phyloP scores from a whole-genome alignment of 1,140 invertebrate species.

The Bilobella aurantiaca region DNA sequence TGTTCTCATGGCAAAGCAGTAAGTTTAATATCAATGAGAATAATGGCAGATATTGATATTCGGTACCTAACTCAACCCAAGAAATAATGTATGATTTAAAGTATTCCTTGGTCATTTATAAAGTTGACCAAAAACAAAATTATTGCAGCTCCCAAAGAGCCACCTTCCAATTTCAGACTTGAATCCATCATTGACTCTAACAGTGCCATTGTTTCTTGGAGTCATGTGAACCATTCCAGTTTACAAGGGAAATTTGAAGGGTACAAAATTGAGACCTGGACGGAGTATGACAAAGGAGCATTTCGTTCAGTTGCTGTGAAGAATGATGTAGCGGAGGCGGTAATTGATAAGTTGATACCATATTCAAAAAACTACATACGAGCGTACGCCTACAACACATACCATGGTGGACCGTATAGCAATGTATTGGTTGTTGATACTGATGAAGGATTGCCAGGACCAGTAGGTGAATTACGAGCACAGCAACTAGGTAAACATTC shows the following conservation, averaged over 20 bases:
- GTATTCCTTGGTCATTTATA: neutral
- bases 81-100: neutral
- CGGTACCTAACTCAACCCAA: neutral
- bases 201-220: slow-evolving; percentile 69
- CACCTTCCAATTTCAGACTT: slow-evolving; percentile 74
- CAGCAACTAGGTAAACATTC: no score
- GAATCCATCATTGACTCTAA: slow-evolving; percentile 60
- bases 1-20: slow-evolving; percentile 90
- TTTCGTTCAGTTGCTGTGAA: slow-evolving; percentile 68
- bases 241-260: slow-evolving; percentile 82
- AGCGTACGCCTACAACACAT: slow-evolving; percentile 80
- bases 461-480: no score
- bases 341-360: slow-evolving; percentile 79
- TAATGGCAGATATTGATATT: neutral
- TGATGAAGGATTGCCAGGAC: slow-evolving; percentile 80
- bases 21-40: slow-evolving; percentile 24
- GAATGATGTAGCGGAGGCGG: slow-evolving; percentile 54
- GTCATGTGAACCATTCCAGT: slow-evolving; percentile 59
- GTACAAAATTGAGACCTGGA: slow-evolving; percentile 93
- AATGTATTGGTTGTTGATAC: slow-evolving; percentile 73
- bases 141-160: slow-evolving; percentile 56
- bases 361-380: slow-evolving; percentile 79
- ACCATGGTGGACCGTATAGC: slow-evolving; percentile 78
- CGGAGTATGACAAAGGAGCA: slow-evolving; percentile 55
- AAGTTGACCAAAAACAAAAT: no score